Evolutionary conservation across 2,888 invertebrate species (phyloP), one percentile per base, ranked within the genome.

Genomic region (Tachina fera): DNA sequence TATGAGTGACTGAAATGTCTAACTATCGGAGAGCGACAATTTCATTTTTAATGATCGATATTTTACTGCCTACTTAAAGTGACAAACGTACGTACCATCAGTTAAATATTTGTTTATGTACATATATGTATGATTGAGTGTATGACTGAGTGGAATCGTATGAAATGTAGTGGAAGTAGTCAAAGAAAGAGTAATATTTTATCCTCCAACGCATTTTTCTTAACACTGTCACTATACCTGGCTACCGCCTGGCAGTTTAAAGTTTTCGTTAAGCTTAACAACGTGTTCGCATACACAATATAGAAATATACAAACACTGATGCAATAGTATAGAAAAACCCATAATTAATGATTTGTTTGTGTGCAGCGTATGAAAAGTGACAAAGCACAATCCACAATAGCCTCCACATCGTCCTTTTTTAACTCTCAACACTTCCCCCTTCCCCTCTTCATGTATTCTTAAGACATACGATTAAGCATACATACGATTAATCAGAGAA

Each of bases 191-290:
- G 86, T 87, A 89, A 89, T 88, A 89, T 87, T 80, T 72, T 89
- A 88, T 90, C 89, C 90, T 90, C 90, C 90, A 90, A 90, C 89
- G 90, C 90, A 90, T 89, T 88, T 88, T 85, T 82, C 83, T 88
- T 77, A 78, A 41, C 39, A 68, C 49, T 80, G 79, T 75, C 78
- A 77, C 83, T 60, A 70, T 65, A 77, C 53, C 61, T 45, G 65
- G 11, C 53, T 70, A 58, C 31, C 58, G 49, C 43, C 67, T 13
- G 49, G 11, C 60, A 41, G 68, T 47, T 53, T 74, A 58, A n/a
- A 39, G 45, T 56, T 68, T 51, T 10, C 16, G 16, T 63, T 45
- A 45, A 71, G 60, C 68, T 72, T 74, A 68, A 58, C 43, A 70
- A 70, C 43, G 16, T 47, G 51, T 41, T 19, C 41, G 58, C 58